Evolutionary conservation across 2,113 vertebrate species (phyloP), one percentile per base, ranked within the genome.

Genomic region (Pachypanchax playfairii): DNA sequence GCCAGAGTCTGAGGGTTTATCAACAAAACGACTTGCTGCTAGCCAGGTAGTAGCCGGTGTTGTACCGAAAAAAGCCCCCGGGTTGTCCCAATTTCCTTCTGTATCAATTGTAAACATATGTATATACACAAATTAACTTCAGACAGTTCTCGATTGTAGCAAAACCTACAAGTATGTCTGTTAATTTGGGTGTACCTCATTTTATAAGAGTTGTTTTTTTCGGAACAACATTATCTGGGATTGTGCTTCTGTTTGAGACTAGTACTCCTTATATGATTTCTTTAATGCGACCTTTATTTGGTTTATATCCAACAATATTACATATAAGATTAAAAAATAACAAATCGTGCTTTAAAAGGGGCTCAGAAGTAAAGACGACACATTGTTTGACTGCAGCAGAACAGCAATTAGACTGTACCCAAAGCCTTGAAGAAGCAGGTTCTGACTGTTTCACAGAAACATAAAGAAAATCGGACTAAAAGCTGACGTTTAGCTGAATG

Each of bases 341-440:
- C 9, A 25, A 2, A 22, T 4, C 25, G 29, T 2, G 5, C 1
- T 15, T 43, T 51, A 3, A 48, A 8, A 11, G 31, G 11, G 29
- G 13, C 38, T 60, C 21, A 50, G 10, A 44, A 15, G 53, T 2
- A 26, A 42, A 63, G 53, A 55, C 10, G 3, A 60, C 5, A 17
- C 9, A 35, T 43, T 68, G 15, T 10, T 15, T 39, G 20, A 67
- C 25, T 60, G 60, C 62, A 81, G 49, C 28, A 49, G 15, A 31
- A 49, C 87, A 78, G 81, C 71, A 83, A 84, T 61, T 88, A 88
- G 81, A 80, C 88, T 66, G 79, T 68, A 43, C 81, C 83, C 71
- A 25, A 22, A 21, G 51, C 28, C 41, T 42, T n/a, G 18, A 2
- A 18, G 17, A 10, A 35, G 54, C 0, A 12, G 4, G 38, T 29